A percentile compares a stretch with the other conserved stretches of the same genome.
Evolutionary conservation across 2,888 invertebrate genomes (phyloP).

Genomic region (Cotesia congregata): DNA sequence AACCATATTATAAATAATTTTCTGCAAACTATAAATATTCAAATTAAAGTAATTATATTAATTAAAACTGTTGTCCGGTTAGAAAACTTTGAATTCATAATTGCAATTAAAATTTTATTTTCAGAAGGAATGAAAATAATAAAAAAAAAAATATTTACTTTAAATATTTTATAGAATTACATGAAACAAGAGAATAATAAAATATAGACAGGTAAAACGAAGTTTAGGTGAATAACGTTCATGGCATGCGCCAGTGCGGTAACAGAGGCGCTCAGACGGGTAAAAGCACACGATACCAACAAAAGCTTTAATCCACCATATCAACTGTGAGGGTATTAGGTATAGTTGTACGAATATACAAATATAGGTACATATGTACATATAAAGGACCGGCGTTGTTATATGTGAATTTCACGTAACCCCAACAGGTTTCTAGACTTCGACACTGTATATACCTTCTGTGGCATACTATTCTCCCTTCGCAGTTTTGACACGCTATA

Average conservation of each 20-base stretch:
- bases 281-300: slow-evolving; percentile 48
- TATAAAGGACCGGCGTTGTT: slow-evolving; percentile 26
- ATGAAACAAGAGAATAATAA: background rate
- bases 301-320: slow-evolving; percentile 45
- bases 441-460: slow-evolving; percentile 17
- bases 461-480: slow-evolving; percentile 37
- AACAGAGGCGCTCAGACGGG: slow-evolving; percentile 48
- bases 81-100: no score
- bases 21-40: no score
- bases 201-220: slow-evolving; percentile 22
- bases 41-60: no score
- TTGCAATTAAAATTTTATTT: no score
- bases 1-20: no score
- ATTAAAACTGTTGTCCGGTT: no score
- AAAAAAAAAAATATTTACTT: background rate
- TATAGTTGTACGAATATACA: background rate
- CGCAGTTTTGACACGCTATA: background rate
- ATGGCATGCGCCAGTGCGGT: slow-evolving; percentile 52
- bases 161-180: background rate
- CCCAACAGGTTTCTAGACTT: slow-evolving; percentile 17
- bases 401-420: slow-evolving; percentile 35
- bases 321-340: background rate
- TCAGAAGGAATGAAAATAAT: background rate
- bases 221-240: slow-evolving; percentile 52
- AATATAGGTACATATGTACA: background rate